Conservation (phyloP, 2,113 vertebrate species). For the Sapayoa aenigma region DNA sequence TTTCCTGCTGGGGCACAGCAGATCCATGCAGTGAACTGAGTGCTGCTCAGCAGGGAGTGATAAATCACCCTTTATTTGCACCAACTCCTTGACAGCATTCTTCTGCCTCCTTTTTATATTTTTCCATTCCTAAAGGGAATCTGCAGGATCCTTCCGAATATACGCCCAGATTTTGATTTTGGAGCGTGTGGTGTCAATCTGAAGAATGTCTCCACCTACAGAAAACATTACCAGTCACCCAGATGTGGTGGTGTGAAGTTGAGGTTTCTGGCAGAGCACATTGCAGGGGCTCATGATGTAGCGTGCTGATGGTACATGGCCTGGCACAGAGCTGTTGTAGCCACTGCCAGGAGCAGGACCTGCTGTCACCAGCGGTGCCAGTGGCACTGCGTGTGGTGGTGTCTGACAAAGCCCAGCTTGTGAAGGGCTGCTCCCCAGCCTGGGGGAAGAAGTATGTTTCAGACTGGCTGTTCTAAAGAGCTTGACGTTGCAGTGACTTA, state of each 20-base stretch:
- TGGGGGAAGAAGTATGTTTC: neutral
- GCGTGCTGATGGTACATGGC: fast-evolving
- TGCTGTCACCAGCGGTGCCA: neutral
- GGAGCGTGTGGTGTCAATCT: neutral
- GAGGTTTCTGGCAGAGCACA: neutral
- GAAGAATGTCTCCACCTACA: neutral
- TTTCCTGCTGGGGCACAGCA: neutral
- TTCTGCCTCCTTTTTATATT: neutral
- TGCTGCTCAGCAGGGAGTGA: neutral
- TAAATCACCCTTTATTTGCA: neutral
- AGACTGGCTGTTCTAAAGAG: neutral
- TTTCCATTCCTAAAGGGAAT: neutral
- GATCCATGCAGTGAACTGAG: neutral
- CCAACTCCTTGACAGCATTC: neutral
- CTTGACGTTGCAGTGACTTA: neutral
- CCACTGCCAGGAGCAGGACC: neutral
- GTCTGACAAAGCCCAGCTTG: neutral
- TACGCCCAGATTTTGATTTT: neutral
- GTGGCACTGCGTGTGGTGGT: neutral
- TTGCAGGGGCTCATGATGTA: neutral
- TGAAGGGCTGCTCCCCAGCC: neutral
- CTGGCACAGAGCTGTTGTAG: neutral
- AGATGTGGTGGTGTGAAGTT: neutral
- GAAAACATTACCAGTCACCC: neutral
- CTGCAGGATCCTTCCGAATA: neutral